Base-by-base conservation (phyloP, 2,113 vertebrate genomes). In the Anhinga rufa region DNA sequence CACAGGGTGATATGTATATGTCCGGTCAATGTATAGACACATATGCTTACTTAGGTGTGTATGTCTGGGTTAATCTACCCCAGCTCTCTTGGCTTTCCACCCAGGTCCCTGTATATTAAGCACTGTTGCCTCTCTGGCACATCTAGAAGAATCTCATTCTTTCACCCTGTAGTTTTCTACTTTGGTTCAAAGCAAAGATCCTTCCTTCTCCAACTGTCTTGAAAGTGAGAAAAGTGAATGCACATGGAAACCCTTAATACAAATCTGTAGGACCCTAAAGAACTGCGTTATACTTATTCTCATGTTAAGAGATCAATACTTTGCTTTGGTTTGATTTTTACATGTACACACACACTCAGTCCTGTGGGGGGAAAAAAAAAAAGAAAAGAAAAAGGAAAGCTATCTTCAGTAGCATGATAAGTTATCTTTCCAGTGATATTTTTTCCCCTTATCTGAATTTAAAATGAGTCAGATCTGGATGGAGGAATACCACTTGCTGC, bases 381-480 rank as follows among this genome's bases (percentile, higher is more conserved):
- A 32, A 58, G 25, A 32, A 18, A 31, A 54, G 32, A 24, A 26
- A 72, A 84, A 70, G 12, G 6, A 93, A 58, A 95, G 49, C 78
- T 60, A 38, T 86, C 90, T 92, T 85, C 74, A 93, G 25, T 5
- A 77, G 34, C 5, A 7, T 0, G 38, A 76, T 85, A 76, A 85
- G 49, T 86, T 96, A 88, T 91, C 90, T 96, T 85, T 54, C 19
- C 78, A 82, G 62, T 24, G 78, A 54, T 85, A 26, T 62, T 51
- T 79, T 32, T 7, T 14, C 7, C 21, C 51, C 24, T 44, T 4
- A 62, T 88, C 79, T 92, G 76, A 95, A 94, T 88, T 86, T 91
- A 70, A 96, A 90, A 90, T 92, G 58, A 82, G 82, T n/a, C 44
- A 77, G 58, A 92, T 82, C 52, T 91, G 78, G 84, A 76, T 78